A percentile compares a stretch with the other conserved stretches of the same genome.
phyloP scores from a whole-genome alignment of 2,888 invertebrate species.

The Parapristionchus giblindavisi region DNA sequence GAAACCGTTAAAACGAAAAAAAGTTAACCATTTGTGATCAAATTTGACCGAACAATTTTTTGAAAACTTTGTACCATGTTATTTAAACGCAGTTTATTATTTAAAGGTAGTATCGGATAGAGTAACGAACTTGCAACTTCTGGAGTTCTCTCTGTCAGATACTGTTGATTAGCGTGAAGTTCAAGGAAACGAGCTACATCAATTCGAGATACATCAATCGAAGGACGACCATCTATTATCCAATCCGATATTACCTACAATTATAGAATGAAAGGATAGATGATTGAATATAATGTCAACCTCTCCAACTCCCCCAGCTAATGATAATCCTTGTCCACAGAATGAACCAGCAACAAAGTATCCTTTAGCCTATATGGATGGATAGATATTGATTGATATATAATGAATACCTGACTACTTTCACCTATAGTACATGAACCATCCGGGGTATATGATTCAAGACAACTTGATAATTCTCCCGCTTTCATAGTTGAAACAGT shows the following conservation, averaged over 20 bases:
- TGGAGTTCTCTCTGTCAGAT: slow-evolving; percentile 86
- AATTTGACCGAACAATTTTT: too few relatives aligned
- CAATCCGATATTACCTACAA: slow-evolving; percentile 80
- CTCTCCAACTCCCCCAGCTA: slow-evolving; percentile 92
- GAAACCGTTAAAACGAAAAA: too few relatives aligned
- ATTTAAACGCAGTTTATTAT: too few relatives aligned
- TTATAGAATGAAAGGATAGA: too few relatives aligned
- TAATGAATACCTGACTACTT: slow-evolving; percentile 81
- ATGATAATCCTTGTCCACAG: slow-evolving; percentile 93
- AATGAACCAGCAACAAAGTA: slow-evolving; percentile 93
- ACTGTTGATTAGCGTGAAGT: slow-evolving; percentile 91
- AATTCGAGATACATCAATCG: slow-evolving; percentile 83
- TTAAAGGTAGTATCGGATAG: too few relatives aligned
- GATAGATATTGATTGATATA: background rate
- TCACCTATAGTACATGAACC: slow-evolving; percentile 95
- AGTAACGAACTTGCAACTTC: slow-evolving; percentile 85
- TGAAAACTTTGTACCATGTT: too few relatives aligned
- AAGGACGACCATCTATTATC: slow-evolving; percentile 79
- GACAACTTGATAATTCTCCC: slow-evolving; percentile 85
- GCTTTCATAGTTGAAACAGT: slow-evolving; percentile 80
- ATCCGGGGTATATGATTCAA: slow-evolving; percentile 95
- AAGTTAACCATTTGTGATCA: too few relatives aligned
- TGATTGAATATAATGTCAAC: background rate
- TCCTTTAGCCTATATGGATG: slow-evolving; percentile 79
- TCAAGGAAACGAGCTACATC: slow-evolving; percentile 90